A percentile compares a stretch with the other conserved stretches of the same genome.
Conservation (phyloP, 2,888 invertebrate species). For the Nomada ferruginata region DNA sequence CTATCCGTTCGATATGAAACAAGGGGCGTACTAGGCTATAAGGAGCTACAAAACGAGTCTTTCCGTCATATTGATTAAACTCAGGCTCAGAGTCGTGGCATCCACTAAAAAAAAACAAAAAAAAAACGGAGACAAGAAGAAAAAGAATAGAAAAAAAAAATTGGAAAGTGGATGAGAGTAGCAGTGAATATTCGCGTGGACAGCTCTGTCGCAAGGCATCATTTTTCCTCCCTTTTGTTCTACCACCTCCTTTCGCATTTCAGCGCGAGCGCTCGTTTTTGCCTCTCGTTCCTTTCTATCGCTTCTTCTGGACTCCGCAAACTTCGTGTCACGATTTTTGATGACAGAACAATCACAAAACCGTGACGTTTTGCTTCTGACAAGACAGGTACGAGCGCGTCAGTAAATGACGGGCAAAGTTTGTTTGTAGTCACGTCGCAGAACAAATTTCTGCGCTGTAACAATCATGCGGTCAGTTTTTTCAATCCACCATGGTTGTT, state of each 20-base stretch:
- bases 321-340: constrained; percentile 11
- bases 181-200: background rate
- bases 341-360: background rate
- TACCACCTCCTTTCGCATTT: background rate
- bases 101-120: too few species aligned
- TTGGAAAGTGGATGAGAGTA: background rate
- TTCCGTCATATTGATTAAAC: background rate
- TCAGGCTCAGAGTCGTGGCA: background rate
- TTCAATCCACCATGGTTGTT: constrained; percentile 66
- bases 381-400: constrained; percentile 30
- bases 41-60: background rate
- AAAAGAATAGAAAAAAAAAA: too few species aligned
- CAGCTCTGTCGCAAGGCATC: background rate
- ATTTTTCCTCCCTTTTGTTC: background rate
- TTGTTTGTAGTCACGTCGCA: constrained; percentile 11
- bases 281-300: background rate
- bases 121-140: background rate
- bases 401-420: constrained; percentile 31
- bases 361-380: constrained; percentile 17
- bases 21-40: background rate
- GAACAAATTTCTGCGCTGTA: background rate
- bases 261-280: background rate
- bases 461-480: background rate
- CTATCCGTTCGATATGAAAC: background rate
- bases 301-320: background rate